Base-by-base conservation (phyloP, 1,140 invertebrate species). In the Parapsyche elsis region DNA sequence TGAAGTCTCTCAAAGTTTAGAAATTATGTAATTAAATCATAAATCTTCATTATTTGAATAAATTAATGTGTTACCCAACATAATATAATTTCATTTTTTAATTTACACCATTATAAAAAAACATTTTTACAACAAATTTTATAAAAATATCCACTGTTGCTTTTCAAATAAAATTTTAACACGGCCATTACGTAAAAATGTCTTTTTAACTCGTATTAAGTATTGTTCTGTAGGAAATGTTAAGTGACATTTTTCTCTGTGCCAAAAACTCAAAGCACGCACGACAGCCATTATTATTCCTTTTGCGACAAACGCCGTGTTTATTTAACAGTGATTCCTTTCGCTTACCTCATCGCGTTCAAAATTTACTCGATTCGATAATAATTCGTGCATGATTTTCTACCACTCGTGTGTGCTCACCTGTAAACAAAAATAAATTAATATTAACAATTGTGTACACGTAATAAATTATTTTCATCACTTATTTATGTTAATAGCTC, bases 281-380 rank as follows among this genome's bases (percentile, higher is more conserved):
- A 61, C 57, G 57, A 61, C 16, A 61, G 10, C 21, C 21, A 61
- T 61, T 61, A 61, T 61, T 21, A 19, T 16, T 61, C 16, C 30
- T 61, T 61, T 61, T 61, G 21, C 21, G 16, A 61, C 57, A 61
- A 61, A n/a, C 1, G 2, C 7, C 7, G 7, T 21, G 57, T 61
- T 61, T 61, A 19, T 21, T 61, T 61, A 61, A 61, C 57, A 61
- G 21, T 1, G 19, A 38, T 57, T 57, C 21, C 21, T 5, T 21
- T 61, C 57, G 57, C 57, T 61, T 61, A 61, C 57, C 57, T 61
- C 57, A 61, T 61, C 57, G 57, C 16, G 57, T 21, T 38, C 57
- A 21, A 19, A 61, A 19, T 61, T 19, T 61, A 61, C 21, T 61
- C 21, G n/a, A 61, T 16, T 61, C 19, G 49, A 9, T 19, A n/a